These are phyloP conservation scores for Origma solitaria DNA, from an alignment of 2,113 vertebrate species.

Conservation along the genomic window DNA sequence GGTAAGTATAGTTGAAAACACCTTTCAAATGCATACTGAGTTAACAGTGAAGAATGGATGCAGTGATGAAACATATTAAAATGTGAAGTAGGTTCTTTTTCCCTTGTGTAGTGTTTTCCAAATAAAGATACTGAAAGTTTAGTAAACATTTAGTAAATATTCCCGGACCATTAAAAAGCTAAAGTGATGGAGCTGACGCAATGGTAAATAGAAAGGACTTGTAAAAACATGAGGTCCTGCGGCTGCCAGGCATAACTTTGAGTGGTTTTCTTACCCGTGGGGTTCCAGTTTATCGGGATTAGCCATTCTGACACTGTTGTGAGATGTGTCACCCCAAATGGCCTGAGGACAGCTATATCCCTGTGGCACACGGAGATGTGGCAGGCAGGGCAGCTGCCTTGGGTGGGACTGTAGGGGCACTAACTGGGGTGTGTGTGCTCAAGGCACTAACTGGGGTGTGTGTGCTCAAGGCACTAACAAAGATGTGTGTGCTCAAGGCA, in stretches of 20 bases:
- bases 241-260: constrained; percentile 65
- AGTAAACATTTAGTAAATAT: constrained; percentile 66
- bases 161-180: constrained; percentile 69
- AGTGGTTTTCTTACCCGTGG: constrained; percentile 58
- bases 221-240: constrained; percentile 58
- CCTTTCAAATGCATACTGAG: background rate
- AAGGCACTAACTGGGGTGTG: no score
- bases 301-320: constrained; percentile 35
- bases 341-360: constrained; percentile 9
- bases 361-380: background rate
- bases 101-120: constrained; percentile 62
- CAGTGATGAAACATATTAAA: constrained; percentile 1
- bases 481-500: background rate
- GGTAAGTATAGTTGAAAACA: background rate
- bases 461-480: background rate
- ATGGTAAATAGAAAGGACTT: constrained; percentile 62
- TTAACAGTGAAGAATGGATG: background rate
- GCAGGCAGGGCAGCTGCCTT: background rate
- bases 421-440: background rate
- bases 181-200: constrained; percentile 70
- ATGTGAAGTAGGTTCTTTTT: constrained; percentile 36
- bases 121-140: constrained; percentile 66
- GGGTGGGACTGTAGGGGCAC: rapidly evolving
- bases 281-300: constrained; percentile 38
- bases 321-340: constrained; percentile 40